Evolutionary conservation across 1,140 invertebrate genomes (phyloP).

Genomic region (Drosophila quadrilineata): DNA sequence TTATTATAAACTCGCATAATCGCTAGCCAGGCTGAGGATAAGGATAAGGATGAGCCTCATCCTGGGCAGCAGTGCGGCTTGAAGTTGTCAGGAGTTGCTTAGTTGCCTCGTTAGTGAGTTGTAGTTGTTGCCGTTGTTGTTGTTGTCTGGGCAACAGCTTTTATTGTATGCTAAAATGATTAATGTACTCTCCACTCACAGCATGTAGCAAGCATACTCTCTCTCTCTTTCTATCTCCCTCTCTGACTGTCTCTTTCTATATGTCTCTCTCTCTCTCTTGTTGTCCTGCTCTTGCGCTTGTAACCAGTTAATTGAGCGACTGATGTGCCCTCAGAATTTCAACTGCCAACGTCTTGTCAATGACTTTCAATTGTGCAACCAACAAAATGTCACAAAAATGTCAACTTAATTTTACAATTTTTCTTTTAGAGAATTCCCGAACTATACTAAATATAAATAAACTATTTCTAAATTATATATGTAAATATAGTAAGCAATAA

Average conservation of each 20-base stretch:
- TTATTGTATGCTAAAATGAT: constrained; percentile 75
- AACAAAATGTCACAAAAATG: constrained; percentile 38
- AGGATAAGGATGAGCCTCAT: constrained; percentile 45
- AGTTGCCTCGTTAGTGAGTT: constrained; percentile 54
- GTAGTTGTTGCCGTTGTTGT: constrained; percentile 2
- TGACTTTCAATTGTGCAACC: constrained; percentile 50
- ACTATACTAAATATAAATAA: too few species aligned
- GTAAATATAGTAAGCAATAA: too few species aligned
- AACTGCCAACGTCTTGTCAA: constrained; percentile 54
- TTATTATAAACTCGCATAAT: constrained; percentile 78
- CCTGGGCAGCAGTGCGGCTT: constrained; percentile 2
- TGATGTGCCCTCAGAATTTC: constrained; percentile 32
- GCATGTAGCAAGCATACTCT: not conserved
- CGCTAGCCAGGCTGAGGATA: too few species aligned
- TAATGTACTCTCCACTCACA: constrained; percentile 49
- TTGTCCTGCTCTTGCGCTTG: constrained; percentile 32
- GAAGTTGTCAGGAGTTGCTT: constrained; percentile 68
- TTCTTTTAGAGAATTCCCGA: too few species aligned
- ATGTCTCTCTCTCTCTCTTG: constrained; percentile 3
- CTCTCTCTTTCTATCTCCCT: constrained; percentile 4
- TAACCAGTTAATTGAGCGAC: constrained; percentile 69
- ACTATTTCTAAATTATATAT: too few species aligned
- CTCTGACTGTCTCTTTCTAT: constrained; percentile 11
- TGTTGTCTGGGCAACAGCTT: constrained; percentile 27
- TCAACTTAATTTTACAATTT: too few species aligned